A percentile compares a stretch with the other conserved stretches of the same genome.
Evolutionary conservation across 1,140 invertebrate species (phyloP).

Genomic region (Scaptomyza pallida): DNA sequence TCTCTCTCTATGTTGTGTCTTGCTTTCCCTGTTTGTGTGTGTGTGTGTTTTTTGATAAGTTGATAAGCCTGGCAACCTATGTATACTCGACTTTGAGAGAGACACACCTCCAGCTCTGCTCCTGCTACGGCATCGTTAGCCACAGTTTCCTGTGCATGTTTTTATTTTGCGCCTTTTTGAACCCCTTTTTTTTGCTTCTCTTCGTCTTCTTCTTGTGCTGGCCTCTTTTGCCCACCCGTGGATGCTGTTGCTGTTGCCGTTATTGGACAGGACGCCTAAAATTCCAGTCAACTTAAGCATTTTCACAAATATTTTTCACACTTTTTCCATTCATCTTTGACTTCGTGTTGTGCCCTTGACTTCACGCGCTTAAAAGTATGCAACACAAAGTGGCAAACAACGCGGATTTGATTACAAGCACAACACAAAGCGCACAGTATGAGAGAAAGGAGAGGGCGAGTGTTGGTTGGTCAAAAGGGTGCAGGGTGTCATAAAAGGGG

Average conservation of each 20-base stretch:
- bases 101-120: constrained; percentile 4
- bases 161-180: constrained; percentile 63
- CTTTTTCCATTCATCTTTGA: constrained; percentile 45
- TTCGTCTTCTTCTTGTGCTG: too few species aligned
- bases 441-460: neutral
- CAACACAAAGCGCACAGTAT: constrained; percentile 19
- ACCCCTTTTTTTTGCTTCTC: constrained; percentile 59
- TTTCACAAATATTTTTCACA: constrained; percentile 79
- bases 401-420: constrained; percentile 78
- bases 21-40: constrained; percentile 20
- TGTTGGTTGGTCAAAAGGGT: constrained; percentile 3
- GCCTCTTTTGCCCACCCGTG: too few species aligned
- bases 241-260: neutral
- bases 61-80: constrained; percentile 54
- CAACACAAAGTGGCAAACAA: constrained; percentile 60
- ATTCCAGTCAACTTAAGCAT: constrained; percentile 64
- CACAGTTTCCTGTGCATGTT: constrained; percentile 79
- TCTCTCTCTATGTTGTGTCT: constrained; percentile 15
- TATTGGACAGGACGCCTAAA: constrained; percentile 53
- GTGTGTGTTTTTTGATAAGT: constrained; percentile 36
- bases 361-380: constrained; percentile 54
- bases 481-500: too few species aligned
- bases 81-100: constrained; percentile 5
- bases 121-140: constrained; percentile 63
- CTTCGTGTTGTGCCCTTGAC: constrained; percentile 4